phyloP scores from a whole-genome alignment of 1,140 invertebrate genomes.

The Anastrepha obliqua region DNA sequence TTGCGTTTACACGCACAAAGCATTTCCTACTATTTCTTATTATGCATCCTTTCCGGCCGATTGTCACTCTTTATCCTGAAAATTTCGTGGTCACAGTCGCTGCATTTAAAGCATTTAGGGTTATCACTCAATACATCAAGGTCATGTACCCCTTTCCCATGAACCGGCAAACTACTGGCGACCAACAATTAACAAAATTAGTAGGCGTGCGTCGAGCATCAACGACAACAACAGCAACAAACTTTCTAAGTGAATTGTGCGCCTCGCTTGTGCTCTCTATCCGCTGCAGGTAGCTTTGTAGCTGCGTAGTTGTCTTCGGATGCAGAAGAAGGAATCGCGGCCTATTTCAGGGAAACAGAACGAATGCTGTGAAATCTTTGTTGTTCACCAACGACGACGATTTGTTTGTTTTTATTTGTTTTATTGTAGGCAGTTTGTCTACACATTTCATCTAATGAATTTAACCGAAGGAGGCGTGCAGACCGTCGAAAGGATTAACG shows the following conservation, averaged over 20 bases:
- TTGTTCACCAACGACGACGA: too few relatives aligned
- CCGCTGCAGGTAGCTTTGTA: too few relatives aligned
- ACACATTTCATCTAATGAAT: slow-evolving; percentile 30
- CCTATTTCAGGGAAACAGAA: not conserved
- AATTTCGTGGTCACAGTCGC: slow-evolving; percentile 26
- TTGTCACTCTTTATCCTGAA: not conserved
- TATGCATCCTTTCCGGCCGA: not conserved
- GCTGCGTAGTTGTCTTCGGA: too few relatives aligned
- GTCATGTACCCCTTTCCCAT: slow-evolving; percentile 12
- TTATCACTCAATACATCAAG: not conserved
- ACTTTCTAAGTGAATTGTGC: not conserved
- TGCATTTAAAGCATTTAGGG: not conserved
- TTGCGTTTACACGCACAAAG: slow-evolving; percentile 17
- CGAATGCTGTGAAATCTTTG: not conserved
- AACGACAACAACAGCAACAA: not conserved
- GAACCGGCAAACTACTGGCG: not conserved
- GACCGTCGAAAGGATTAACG: slow-evolving; percentile 15
- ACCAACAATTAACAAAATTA: slow-evolving; percentile 12
- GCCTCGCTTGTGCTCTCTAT: not conserved
- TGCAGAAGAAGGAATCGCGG: not conserved
- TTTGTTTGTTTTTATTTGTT: slow-evolving; percentile 26
- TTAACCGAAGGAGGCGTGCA: not conserved
- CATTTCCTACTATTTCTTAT: not conserved
- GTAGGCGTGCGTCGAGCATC: slow-evolving; percentile 35
- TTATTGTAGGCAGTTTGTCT: slow-evolving; percentile 38